Evolutionary conservation across 2,797 vertebrate genomes (phyloP), one percentile per base, ranked within the genome.

Genomic region (Pipistrellus pygmaeus): DNA sequence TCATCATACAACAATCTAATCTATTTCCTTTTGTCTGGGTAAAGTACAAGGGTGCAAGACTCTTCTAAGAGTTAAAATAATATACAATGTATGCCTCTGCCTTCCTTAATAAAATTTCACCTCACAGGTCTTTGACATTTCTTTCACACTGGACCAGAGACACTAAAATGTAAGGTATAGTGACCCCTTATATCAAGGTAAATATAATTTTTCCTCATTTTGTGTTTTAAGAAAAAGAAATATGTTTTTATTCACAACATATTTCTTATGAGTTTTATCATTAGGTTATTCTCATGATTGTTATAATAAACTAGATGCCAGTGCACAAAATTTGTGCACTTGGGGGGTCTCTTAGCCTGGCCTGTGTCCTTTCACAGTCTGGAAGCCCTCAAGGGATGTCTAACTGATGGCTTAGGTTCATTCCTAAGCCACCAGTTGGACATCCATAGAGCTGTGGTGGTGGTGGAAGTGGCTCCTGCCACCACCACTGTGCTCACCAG

Each of bases 151-250:
- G 13, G 18, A 83, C 10, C 71, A 38, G 9, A 44, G 15, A 35
- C 35, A 72, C 30, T 76, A 73, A 88, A 71, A 46, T 88, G 1
- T 91, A 78, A 73, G 5, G 13, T 8, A 0, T 12, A 73, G n/a
- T 32, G 32, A 25, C 21, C 4, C 4, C 21, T 80, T 46, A 78
- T 9, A 18, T 60, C 7, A 81, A 11, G 71, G 5, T 35, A 75
- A 90, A 68, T 38, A 53, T 5, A 84, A 1, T 55, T 85, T 21
- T 88, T 76, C 5, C 32, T 44, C 13, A 62, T 20, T 14, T 62
- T 35, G 7, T 88, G 0, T 69, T 91, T 95, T 88, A 75, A 82
- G 13, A 66, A 57, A 71, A 75, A 81, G 76, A 85, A 48, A 83
- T 21, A 64, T 46, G 12, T 51, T 35, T 88, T 85, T 69, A 77